These are phyloP conservation scores for Sinopyrophorus schimmeli DNA, from an alignment of 2,888 invertebrate genomes.

Conservation along the genomic window DNA sequence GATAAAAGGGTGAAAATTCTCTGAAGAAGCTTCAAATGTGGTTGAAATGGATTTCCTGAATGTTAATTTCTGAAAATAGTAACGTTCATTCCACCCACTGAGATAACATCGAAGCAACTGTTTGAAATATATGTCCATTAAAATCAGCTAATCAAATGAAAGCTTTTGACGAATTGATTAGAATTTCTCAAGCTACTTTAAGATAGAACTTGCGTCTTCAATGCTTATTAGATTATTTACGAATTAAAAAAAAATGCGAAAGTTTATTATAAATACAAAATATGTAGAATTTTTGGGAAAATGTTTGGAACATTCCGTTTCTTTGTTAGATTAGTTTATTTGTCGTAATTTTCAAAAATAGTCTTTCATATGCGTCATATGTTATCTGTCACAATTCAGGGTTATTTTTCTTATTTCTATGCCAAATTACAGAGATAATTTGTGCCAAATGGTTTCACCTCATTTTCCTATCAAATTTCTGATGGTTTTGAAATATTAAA, in stretches of 20 bases:
- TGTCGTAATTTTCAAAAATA: constrained; percentile 9
- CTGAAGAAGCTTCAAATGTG: too few relatives aligned
- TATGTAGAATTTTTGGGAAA: constrained; percentile 4
- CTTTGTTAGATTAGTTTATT: neutral
- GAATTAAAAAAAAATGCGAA: neutral
- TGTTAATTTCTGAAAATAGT: neutral
- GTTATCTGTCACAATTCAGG: constrained; percentile 24
- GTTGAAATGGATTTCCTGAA: neutral
- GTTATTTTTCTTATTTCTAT: constrained; percentile 19
- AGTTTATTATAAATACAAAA: neutral
- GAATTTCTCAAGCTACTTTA: constrained; percentile 20
- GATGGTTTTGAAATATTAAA: too few relatives aligned
- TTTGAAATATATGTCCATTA: constrained; percentile 23
- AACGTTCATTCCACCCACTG: constrained; percentile 13
- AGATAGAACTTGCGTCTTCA: too few relatives aligned
- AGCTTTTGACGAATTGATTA: constrained; percentile 23
- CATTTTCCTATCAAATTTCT: constrained; percentile 11
- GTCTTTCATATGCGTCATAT: constrained; percentile 11
- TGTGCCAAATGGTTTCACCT: constrained; percentile 18
- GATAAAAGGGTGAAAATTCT: too few relatives aligned
- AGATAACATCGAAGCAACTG: constrained; percentile 1
- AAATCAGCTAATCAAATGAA: constrained; percentile 25
- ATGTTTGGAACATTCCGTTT: neutral
- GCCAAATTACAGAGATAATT: constrained; percentile 25
- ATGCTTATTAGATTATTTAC: neutral